These are phyloP conservation scores for Cariama cristata DNA, from an alignment of 2,113 vertebrate genomes.

Conservation along the genomic window DNA sequence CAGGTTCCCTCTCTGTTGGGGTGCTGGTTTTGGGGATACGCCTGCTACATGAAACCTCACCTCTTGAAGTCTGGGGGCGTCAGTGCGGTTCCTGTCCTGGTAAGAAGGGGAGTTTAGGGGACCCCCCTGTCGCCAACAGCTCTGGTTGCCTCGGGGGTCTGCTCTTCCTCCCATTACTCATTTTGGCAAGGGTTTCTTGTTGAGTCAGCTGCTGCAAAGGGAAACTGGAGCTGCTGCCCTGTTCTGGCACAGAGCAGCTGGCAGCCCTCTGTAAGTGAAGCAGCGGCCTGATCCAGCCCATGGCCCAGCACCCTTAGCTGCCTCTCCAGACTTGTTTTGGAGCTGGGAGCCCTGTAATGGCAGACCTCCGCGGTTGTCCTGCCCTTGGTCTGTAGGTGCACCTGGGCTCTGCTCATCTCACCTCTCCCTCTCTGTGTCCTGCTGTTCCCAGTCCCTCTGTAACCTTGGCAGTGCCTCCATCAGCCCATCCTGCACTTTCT, in stretches of 20 bases:
- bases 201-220: neutral
- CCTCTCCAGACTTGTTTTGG: neutral
- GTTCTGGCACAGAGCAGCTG: neutral
- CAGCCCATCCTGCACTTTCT: neutral
- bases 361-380: rapidly evolving
- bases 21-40: neutral
- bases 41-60: rapidly evolving
- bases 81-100: rapidly evolving
- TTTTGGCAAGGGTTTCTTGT: neutral
- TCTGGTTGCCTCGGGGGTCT: neutral
- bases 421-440: rapidly evolving
- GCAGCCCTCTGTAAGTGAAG: neutral
- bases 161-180: neutral
- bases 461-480: neutral
- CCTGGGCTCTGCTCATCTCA: neutral
- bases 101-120: neutral
- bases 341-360: neutral
- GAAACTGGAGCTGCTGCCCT: neutral
- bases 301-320: neutral
- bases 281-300: neutral
- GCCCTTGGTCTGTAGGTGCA: neutral
- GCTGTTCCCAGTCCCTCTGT: neutral
- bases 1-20: neutral
- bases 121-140: neutral
- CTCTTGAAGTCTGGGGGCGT: rapidly evolving